Evolutionary conservation across 2,888 invertebrate genomes (phyloP).

Genomic region (Caenorhabditis japonica): DNA sequence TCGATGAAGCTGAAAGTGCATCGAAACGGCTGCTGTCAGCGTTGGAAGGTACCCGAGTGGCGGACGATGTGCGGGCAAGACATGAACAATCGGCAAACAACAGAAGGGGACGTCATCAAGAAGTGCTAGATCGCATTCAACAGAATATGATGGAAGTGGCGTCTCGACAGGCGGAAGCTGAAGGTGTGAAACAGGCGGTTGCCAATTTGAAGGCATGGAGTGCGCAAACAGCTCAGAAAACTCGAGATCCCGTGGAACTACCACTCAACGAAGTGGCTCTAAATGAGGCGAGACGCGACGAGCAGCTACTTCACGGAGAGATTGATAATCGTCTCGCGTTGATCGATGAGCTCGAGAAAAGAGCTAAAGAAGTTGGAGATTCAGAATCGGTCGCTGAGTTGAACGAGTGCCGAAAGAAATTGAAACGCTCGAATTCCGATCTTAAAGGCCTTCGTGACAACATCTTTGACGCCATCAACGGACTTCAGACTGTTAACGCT

Average conservation of each 20-base stretch:
- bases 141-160: slow-evolving; percentile 58
- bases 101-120: slow-evolving; percentile 53
- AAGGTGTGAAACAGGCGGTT: slow-evolving; percentile 61
- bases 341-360: slow-evolving; percentile 53
- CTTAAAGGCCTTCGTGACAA: slow-evolving; percentile 61
- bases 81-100: slow-evolving; percentile 38
- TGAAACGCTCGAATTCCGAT: slow-evolving; percentile 46
- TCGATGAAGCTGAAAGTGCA: slow-evolving; percentile 58
- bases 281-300: slow-evolving; percentile 55
- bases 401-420: slow-evolving; percentile 27
- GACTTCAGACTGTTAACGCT: slow-evolving; percentile 50
- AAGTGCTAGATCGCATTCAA: slow-evolving; percentile 59
- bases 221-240: slow-evolving; percentile 33
- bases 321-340: slow-evolving; percentile 57
- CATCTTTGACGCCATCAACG: slow-evolving; percentile 59
- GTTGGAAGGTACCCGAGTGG: slow-evolving; percentile 58
- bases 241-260: slow-evolving; percentile 44
- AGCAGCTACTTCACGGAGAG: slow-evolving; percentile 60
- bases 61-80: slow-evolving; percentile 49
- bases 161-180: slow-evolving; percentile 54
- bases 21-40: slow-evolving; percentile 51
- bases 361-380: slow-evolving; percentile 38
- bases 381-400: slow-evolving; percentile 15
- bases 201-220: slow-evolving; percentile 55
- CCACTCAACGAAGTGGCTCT: slow-evolving; percentile 55